phyloP scores from a whole-genome alignment of 2,113 vertebrate genomes.

The Nanorana parkeri region DNA sequence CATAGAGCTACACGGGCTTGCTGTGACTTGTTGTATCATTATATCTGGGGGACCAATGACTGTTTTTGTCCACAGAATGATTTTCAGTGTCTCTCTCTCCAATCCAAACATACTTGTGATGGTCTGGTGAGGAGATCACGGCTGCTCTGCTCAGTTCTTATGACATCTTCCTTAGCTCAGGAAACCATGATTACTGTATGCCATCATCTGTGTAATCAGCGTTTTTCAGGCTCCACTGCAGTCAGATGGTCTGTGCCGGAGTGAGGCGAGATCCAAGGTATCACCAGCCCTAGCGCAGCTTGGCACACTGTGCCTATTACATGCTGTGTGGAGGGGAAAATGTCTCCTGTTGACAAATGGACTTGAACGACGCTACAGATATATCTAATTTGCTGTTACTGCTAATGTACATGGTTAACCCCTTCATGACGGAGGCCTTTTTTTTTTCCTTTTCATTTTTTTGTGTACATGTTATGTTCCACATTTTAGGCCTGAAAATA shows the following conservation, averaged over 20 bases:
- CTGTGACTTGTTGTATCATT: too few relatives aligned
- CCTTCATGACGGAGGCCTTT: too few relatives aligned
- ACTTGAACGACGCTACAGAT: too few relatives aligned
- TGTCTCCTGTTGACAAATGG: background rate
- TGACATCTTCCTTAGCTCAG: background rate
- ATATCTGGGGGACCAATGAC: too few relatives aligned
- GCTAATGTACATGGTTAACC: too few relatives aligned
- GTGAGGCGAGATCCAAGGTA: background rate
- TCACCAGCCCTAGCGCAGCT: background rate
- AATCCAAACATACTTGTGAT: background rate
- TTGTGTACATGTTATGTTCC: too few relatives aligned
- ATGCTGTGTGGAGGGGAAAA: background rate
- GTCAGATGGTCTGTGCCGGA: background rate
- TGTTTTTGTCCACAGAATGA: background rate
- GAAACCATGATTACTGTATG: background rate
- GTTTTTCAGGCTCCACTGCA: slow-evolving; percentile 7
- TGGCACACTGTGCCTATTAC: background rate
- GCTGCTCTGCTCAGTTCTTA: background rate
- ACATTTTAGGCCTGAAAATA: too few relatives aligned
- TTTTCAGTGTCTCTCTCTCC: background rate
- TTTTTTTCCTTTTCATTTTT: too few relatives aligned
- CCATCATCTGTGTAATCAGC: background rate
- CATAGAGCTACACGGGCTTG: too few relatives aligned
- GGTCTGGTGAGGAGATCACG: slow-evolving; percentile 10
- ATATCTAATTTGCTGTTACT: too few relatives aligned